Conservation (phyloP, 2,888 invertebrate species). For the Archips crataeganus region DNA sequence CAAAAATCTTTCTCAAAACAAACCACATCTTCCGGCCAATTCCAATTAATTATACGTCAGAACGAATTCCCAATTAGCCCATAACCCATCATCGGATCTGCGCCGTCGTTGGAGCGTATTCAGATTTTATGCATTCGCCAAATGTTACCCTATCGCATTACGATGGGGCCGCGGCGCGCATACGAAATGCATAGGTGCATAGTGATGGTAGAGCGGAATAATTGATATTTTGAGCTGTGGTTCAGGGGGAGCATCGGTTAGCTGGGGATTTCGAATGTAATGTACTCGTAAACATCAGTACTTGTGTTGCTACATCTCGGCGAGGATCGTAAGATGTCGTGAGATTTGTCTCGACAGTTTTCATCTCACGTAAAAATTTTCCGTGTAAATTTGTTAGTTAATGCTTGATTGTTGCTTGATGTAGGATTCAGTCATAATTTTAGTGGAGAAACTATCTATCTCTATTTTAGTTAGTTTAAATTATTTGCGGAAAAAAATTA, state of each 20-base stretch:
- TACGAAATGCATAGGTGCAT: conserved; percentile 44
- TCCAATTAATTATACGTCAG: background rate
- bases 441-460: too few species aligned
- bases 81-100: conserved; percentile 18
- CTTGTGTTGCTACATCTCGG: too few species aligned
- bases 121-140: conserved; percentile 59
- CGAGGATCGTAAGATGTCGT: too few species aligned
- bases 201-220: conserved; percentile 45
- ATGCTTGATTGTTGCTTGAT: too few species aligned
- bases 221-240: conserved; percentile 15
- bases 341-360: too few species aligned
- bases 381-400: too few species aligned
- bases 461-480: too few species aligned
- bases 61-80: conserved; percentile 21
- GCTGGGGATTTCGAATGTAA: background rate
- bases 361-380: too few species aligned
- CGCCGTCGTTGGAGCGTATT: conserved; percentile 31
- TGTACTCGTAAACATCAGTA: too few species aligned
- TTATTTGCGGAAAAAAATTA: too few species aligned
- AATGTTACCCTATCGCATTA: conserved; percentile 55
- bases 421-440: too few species aligned
- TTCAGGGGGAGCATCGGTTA: conserved; percentile 2
- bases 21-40: background rate
- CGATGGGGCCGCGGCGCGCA: conserved; percentile 43
- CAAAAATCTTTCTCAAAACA: background rate